Evolutionary conservation across 92 coral and sea anemone genomes (phyloP), one percentile per base, ranked within the genome.

Genomic region (Porites evermanni): DNA sequence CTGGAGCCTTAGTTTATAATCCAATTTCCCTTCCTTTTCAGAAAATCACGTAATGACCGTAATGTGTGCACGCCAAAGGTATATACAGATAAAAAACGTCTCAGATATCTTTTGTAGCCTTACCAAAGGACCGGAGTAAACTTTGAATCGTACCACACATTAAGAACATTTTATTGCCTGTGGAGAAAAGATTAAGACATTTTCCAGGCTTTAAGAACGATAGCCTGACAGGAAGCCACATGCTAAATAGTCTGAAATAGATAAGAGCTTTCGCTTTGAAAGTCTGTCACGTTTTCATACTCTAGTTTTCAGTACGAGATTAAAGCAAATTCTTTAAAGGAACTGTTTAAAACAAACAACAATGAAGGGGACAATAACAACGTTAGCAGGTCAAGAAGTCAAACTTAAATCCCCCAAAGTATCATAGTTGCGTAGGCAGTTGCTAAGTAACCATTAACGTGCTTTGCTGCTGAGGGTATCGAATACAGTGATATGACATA

Each of bases 341-440:
- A 14, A 4, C 20, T 81, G 54, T 68, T 54, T 69, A 53, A 70
- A 70, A 58, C 74, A 70, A 81, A 81, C 32, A 81, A 71, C 50
- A 71, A 44, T 18, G 70, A 32, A 81, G 52, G 2, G 26, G 24
- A 71, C 14, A 80, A 54, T 6, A 53, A 8, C 20, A 53, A 29
- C 74, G 4, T 4, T 58, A 14, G 50, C 13, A 18, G 86, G 86
- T 81, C 86, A 70, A 81, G 71, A 20, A 70, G 86, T 81, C 78
- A 74, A 19, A 53, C 8, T 19, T 13, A 54, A 61, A 24, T 54
- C 60, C 12, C 14, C 2, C 60, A 9, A 26, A 13, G 59, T 53
- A 26, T 18, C 74, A 26, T 47, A 26, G 52, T 74, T 26, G 74
- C 52, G 29, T 54, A 64, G 19, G 70, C 70, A 70, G 50, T 18